Percentiles rank a stretch among this genome's conserved stretches.
These are phyloP conservation scores for Polyergus mexicanus DNA, from an alignment of 1,140 invertebrate species.

Conservation along the genomic window DNA sequence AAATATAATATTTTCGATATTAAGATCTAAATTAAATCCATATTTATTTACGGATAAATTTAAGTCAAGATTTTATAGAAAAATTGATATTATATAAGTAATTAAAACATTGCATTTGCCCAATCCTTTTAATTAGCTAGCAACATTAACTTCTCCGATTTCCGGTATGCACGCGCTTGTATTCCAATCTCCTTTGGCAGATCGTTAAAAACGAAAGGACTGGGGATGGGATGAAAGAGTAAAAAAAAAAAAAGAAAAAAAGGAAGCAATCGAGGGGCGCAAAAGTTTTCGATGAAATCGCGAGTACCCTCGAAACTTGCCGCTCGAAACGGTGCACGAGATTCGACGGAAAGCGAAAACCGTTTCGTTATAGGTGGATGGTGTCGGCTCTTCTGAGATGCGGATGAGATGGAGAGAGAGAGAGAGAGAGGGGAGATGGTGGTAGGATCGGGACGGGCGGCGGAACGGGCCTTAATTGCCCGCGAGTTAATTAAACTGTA, in stretches of 20 bases:
- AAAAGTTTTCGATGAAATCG: constrained; percentile 85
- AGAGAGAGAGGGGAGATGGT: background rate
- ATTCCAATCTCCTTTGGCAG: constrained; percentile 39
- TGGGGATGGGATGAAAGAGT: constrained; percentile 1
- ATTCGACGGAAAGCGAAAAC: constrained; percentile 72
- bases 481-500: constrained; percentile 86
- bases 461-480: constrained; percentile 82
- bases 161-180: constrained; percentile 49
- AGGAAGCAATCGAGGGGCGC: constrained; percentile 69
- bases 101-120: constrained; percentile 36
- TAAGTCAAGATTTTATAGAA: background rate
- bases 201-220: constrained; percentile 42
- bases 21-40: constrained; percentile 2
- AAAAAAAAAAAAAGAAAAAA: constrained; percentile 71
- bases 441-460: background rate
- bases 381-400: constrained; percentile 53
- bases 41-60: constrained; percentile 16
- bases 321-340: constrained; percentile 78
- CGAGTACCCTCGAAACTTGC: constrained; percentile 81
- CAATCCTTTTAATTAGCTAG: constrained; percentile 56
- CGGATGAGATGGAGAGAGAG: background rate
- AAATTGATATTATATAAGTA: constrained; percentile 1
- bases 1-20: background rate
- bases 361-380: constrained; percentile 75
- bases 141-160: constrained; percentile 57